A percentile compares a stretch with the other conserved stretches of the same genome.
These are phyloP conservation scores for Mellivora capensis DNA, from an alignment of 2,113 vertebrate genomes.

Conservation along the genomic window DNA sequence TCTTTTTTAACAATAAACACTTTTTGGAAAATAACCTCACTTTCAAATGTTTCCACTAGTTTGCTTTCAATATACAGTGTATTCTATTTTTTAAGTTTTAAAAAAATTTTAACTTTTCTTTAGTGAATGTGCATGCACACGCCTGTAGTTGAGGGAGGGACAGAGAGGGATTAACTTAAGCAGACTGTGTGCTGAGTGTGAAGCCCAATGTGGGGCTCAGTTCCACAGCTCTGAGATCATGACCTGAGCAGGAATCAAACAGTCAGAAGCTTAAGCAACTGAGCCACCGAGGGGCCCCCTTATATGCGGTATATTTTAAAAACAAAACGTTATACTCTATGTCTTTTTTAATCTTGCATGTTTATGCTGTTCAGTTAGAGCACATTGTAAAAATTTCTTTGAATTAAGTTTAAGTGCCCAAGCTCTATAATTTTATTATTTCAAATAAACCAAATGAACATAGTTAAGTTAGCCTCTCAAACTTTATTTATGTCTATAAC, in stretches of 20 bases:
- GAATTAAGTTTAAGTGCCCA: background rate
- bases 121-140: too few species aligned
- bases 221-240: background rate
- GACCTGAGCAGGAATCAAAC: background rate
- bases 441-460: background rate
- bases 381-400: background rate
- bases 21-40: background rate
- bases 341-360: background rate
- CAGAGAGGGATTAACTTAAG: background rate
- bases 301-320: background rate
- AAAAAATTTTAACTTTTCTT: too few species aligned
- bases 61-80: background rate
- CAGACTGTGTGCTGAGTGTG: background rate
- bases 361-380: background rate
- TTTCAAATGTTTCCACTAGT: background rate
- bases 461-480: background rate
- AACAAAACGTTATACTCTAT: background rate
- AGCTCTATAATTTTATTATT: constrained; percentile 5
- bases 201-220: background rate
- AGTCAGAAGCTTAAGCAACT: background rate
- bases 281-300: background rate
- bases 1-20: background rate
- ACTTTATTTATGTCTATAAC: background rate
- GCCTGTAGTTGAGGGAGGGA: rapidly evolving
- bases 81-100: background rate